Evolutionary conservation across 2,888 invertebrate genomes (phyloP).

Genomic region (Stictocephala bisonia): DNA sequence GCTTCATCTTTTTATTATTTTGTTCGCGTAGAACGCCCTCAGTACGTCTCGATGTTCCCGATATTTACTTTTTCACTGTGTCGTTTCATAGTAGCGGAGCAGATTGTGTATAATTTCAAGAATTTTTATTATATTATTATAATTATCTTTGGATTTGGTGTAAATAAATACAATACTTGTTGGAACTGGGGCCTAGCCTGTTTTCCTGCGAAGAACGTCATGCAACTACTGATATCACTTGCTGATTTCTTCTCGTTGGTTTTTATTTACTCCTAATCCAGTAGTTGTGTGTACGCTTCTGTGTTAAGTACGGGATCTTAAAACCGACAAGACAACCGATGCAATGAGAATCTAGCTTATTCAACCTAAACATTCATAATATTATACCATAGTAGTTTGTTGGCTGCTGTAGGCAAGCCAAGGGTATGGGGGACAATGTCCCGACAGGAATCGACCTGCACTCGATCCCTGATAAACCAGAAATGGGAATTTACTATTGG

Average conservation of each 20-base stretch:
- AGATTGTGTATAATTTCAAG: slow-evolving; percentile 48
- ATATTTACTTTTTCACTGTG: slow-evolving; percentile 48
- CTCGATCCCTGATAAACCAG: slow-evolving; percentile 23
- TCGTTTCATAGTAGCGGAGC: slow-evolving; percentile 47
- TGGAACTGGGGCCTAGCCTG: slow-evolving; percentile 40
- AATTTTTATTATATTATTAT: slow-evolving; percentile 48
- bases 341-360: slow-evolving; percentile 51
- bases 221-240: slow-evolving; percentile 45
- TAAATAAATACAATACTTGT: slow-evolving; percentile 45
- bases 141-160: slow-evolving; percentile 49
- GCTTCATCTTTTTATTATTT: slow-evolving; percentile 46
- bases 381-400: slow-evolving; percentile 54
- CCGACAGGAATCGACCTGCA: slow-evolving; percentile 3
- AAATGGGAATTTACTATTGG: slow-evolving; percentile 47
- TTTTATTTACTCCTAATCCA: slow-evolving; percentile 53
- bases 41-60: slow-evolving; percentile 49
- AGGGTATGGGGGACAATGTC: slow-evolving; percentile 51
- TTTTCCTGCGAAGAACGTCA: slow-evolving; percentile 47
- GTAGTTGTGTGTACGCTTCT: slow-evolving; percentile 55
- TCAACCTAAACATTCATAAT: slow-evolving; percentile 52
- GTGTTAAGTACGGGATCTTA: slow-evolving; percentile 53
- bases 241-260: slow-evolving; percentile 43
- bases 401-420: slow-evolving; percentile 53
- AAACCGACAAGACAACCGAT: slow-evolving; percentile 48
- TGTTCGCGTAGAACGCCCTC: slow-evolving; percentile 48